Conservation (phyloP, 1,140 invertebrate genomes). For the Drosophila littoralis region DNA sequence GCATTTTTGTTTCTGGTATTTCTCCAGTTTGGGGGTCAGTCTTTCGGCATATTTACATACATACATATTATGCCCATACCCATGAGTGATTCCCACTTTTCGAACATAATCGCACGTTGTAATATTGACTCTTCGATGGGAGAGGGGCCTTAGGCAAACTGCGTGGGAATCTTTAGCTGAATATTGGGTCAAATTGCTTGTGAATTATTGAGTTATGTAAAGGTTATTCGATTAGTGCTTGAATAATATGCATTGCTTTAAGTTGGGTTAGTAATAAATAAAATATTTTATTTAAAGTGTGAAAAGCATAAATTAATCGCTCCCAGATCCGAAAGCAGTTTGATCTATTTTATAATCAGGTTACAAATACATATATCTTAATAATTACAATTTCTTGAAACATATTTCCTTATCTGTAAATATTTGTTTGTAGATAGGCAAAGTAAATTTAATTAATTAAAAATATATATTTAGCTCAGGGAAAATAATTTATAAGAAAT, state of each 20-base stretch:
- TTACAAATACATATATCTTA: too few relatives aligned
- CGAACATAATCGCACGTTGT: constrained; percentile 49
- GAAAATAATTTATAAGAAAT: too few relatives aligned
- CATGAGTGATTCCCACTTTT: constrained; percentile 30
- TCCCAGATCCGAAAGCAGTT: too few relatives aligned
- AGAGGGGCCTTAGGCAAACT: background rate
- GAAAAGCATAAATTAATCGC: too few relatives aligned
- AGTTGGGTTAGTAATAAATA: too few relatives aligned
- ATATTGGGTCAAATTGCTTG: constrained; percentile 33
- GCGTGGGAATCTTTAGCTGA: background rate
- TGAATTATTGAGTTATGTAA: background rate
- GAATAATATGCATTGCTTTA: background rate
- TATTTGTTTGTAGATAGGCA: too few relatives aligned
- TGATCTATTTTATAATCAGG: too few relatives aligned
- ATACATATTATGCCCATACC: constrained; percentile 49
- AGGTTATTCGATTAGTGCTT: background rate
- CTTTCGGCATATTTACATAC: constrained; percentile 66
- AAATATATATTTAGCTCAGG: too few relatives aligned
- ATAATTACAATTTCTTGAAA: too few relatives aligned
- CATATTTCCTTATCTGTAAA: too few relatives aligned
- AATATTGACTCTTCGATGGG: constrained; percentile 42
- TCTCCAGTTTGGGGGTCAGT: constrained; percentile 42
- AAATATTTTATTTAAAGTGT: too few relatives aligned
- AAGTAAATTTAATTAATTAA: too few relatives aligned
- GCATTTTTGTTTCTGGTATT: background rate